A percentile compares a stretch with the other conserved stretches of the same genome.
phyloP scores from a whole-genome alignment of 2,888 invertebrate species.

The Tenthredo amoena region DNA sequence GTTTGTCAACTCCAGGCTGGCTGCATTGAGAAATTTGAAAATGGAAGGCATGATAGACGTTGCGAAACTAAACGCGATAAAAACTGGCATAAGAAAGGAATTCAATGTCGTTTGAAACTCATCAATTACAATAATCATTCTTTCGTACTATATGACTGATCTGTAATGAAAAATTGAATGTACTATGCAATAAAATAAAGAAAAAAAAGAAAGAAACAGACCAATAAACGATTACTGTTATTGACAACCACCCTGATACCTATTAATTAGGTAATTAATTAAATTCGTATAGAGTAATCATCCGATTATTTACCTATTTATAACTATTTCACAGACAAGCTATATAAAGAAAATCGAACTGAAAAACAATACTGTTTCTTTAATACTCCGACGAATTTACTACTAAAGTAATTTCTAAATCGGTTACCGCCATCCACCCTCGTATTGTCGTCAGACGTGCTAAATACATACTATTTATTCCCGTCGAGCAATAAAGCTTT shows the following conservation, averaged over 20 bases:
- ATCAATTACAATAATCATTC: background rate
- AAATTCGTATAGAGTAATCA: background rate
- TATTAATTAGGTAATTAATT: background rate
- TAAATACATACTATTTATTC: slow-evolving; percentile 45
- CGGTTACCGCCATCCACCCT: slow-evolving; percentile 35
- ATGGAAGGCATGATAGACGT: slow-evolving; percentile 62
- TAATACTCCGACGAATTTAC: slow-evolving; percentile 16
- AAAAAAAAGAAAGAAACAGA: background rate
- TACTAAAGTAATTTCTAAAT: slow-evolving; percentile 29
- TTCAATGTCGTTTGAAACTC: slow-evolving; percentile 48
- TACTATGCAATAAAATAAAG: background rate
- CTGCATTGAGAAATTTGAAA: slow-evolving; percentile 62
- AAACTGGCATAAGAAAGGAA: slow-evolving; percentile 67
- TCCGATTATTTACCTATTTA: background rate
- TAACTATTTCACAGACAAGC: background rate
- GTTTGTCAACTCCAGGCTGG: slow-evolving; percentile 68
- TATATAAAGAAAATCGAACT: background rate
- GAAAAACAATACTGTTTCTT: background rate
- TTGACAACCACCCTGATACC: background rate
- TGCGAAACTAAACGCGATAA: slow-evolving; percentile 66
- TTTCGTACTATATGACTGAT: background rate
- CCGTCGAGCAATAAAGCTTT: slow-evolving; percentile 40
- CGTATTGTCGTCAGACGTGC: slow-evolving; percentile 16
- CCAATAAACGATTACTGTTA: background rate
- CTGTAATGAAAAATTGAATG: background rate